Percentiles rank a stretch among this genome's conserved stretches.
Evolutionary conservation across 1,140 invertebrate genomes (phyloP).

Genomic region (fruit fly (Drosophila melanogaster)): Release_6_plus_ISO1_MT NT_033777.3:28604501-28605000

Average conservation of each 20-base stretch:
- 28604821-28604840: constrained; percentile 43
- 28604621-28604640: constrained; percentile 33
- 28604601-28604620: constrained; percentile 12
- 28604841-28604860: constrained; percentile 62
- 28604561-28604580: constrained; percentile 61
- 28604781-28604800: constrained; percentile 73
- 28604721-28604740: constrained; percentile 75
- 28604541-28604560: constrained; percentile 16
- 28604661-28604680: constrained; percentile 41
- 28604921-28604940: constrained; percentile 39
- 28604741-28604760: constrained; percentile 59
- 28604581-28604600: constrained; percentile 8
- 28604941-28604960: constrained; percentile 48
- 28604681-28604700: constrained; percentile 32
- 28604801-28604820: constrained; percentile 63
- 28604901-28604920: constrained; percentile 18
- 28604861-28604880: constrained; percentile 56
- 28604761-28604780: constrained; percentile 67
- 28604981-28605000: constrained; percentile 60
- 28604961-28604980: constrained; percentile 71
- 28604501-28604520: constrained; percentile 55
- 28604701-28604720: constrained; percentile 55
- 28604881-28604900: constrained; percentile 35
- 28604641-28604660: constrained; percentile 56
- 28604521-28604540: constrained; percentile 68